Conservation (phyloP, 2,888 invertebrate genomes). For the Seladonia tumulorum region DNA sequence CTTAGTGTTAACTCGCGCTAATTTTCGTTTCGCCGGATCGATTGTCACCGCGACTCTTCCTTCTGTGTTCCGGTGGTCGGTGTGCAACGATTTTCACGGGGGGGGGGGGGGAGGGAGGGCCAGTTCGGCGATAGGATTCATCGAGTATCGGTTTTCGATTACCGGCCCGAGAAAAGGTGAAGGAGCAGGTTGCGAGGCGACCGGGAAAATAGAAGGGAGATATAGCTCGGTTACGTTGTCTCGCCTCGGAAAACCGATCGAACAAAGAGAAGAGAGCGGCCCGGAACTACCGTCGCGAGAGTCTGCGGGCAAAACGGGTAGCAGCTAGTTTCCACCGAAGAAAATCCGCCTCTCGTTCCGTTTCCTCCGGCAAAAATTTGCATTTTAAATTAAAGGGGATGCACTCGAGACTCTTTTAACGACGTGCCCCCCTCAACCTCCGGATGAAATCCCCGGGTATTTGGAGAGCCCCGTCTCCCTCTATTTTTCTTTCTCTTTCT, state of each 20-base stretch:
- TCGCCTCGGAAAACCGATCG: constrained; percentile 16
- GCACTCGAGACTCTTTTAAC: constrained; percentile 41
- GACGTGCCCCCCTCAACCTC: constrained; percentile 2
- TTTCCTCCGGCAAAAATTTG: constrained; percentile 49
- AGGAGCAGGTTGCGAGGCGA: neutral
- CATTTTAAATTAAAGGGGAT: constrained; percentile 61
- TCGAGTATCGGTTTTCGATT: constrained; percentile 56
- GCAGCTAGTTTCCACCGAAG: neutral
- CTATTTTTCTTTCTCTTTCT: no score
- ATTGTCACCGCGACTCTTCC: neutral
- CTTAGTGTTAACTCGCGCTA: no score
- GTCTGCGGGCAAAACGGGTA: neutral
- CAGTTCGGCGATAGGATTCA: neutral
- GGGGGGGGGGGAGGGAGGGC: no score
- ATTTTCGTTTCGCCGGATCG: neutral
- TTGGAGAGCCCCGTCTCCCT: neutral
- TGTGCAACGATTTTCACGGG: neutral
- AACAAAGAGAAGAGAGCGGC: constrained; percentile 3
- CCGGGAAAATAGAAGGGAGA: neutral
- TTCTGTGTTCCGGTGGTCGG: neutral
- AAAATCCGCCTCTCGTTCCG: constrained; percentile 11
- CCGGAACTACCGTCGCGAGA: neutral
- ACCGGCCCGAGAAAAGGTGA: neutral
- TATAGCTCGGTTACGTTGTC: constrained; percentile 22
- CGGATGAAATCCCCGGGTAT: constrained; percentile 34